Evolutionary conservation across 2,888 invertebrate genomes (phyloP), one percentile per base, ranked within the genome.

Genomic region (Hermodice carunculata): DNA sequence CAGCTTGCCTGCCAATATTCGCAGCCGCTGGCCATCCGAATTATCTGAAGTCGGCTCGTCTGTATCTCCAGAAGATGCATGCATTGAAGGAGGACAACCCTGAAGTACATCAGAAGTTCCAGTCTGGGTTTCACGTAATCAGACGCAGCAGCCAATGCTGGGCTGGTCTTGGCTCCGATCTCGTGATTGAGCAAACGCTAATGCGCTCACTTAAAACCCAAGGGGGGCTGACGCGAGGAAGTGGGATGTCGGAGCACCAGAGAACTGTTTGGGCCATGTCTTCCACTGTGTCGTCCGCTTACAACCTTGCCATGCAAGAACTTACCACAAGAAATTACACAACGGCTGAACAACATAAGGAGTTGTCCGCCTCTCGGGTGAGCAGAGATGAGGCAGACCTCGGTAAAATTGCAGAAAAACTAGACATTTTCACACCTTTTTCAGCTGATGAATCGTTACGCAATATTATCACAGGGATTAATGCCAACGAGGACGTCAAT

Each of bases 321-420:
- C 64, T 71, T 49, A 51, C 19, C 32, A 51, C 61, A 14, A 28
- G 11, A 29, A 4, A 37, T 17, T 61, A 40, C 46, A 29, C 64
- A 29, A 61, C 64, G 37, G 67, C 56, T 56, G 62, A 66, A 34
- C 67, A 71, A 43, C 69, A 70, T 51, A 71, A 59, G 28, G 67
- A 71, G n/a, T n/a, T n/a, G n/a, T 54, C 63, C n/a, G 54, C 26
- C 24, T 3, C 62, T 6, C 37, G 61, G 43, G 56, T 64, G 34
- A 54, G 54, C n/a, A 37, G 68, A 46, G 65, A 69, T 46, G 28
- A 28, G 11, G 32, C 42, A 14, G 65, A 65, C 60, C 40, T 58
- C 11, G 48, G 37, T 32, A 46, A 60, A 48, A 57, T 66, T 26
- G n/a, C 26, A 22, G 59, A 44, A 49, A 62, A 64, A 42, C 52